Evolutionary conservation across 2,113 vertebrate genomes (phyloP), one percentile per base, ranked within the genome.

Genomic region (Strigops habroptila): DNA sequence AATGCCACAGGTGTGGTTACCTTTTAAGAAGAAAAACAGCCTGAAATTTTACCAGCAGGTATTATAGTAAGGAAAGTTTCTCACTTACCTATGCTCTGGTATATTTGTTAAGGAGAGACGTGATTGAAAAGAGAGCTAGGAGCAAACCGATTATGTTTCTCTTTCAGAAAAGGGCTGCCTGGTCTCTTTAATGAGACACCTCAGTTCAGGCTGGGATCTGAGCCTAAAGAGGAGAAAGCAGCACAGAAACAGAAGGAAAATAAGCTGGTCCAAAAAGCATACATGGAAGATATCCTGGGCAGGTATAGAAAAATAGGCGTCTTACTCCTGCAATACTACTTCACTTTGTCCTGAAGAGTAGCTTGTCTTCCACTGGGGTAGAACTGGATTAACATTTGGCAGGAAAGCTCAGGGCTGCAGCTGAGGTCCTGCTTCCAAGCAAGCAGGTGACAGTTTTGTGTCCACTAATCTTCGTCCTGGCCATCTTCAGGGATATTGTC

Each of bases 161-260:
- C 23, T 75, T 78, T 51, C 67, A 91, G 95, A 60, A 96, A 82
- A 86, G 88, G 82, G 65, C 92, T 92, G 44, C 81, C 80, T 35
- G 87, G 63, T 81, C 79, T 97, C 65, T 96, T 97, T 90, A 91
- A 90, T 62, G 77, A 88, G 18, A 96, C 39, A 67, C 57, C 51
- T 82, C 65, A 49, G 6, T 67, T 80, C 28, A 30, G 55, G 14
- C 53, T 91, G 35, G n/a, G 28, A 39, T 64, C 78, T 67, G 81
- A 95, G 48, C 18, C 41, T 52, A 10, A 83, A 59, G 48, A 92
- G 39, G 48, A 79, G 39, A 55, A 82, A n/a, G 71, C 55, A 37
- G 65, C 33, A 25, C 44, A 55, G 57, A 62, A 82, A 44, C 22
- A 57, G 55, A 53, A 90, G 53, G 35, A 73, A 94, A 93, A 86